Percentiles rank a stretch among this genome's conserved stretches.
Evolutionary conservation across 1,140 invertebrate species (phyloP).

Genomic region (Brachionus asplanchnoidis): DNA sequence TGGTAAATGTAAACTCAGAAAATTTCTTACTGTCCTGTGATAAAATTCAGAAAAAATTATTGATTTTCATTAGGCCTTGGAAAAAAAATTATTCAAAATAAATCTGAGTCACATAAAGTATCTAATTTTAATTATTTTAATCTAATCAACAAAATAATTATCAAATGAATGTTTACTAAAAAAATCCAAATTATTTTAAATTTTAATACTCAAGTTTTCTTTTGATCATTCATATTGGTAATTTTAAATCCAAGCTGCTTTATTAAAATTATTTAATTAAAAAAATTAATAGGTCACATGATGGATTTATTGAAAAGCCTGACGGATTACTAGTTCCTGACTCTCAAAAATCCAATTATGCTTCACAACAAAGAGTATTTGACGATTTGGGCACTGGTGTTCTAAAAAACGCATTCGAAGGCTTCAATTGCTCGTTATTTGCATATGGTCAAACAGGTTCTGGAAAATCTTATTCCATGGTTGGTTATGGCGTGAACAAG

Average conservation of each 20-base stretch:
- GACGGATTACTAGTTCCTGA: slow-evolving; percentile 49
- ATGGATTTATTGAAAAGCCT: slow-evolving; percentile 49
- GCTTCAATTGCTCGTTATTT: slow-evolving; percentile 59
- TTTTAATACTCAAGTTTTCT: slow-evolving; percentile 47
- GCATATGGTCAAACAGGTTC: slow-evolving; percentile 75
- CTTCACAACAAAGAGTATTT: slow-evolving; percentile 61
- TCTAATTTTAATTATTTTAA: no score
- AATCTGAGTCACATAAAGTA: no score
- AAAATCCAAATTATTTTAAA: not conserved
- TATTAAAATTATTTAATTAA: not conserved
- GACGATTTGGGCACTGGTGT: slow-evolving; percentile 63
- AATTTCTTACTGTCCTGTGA: no score
- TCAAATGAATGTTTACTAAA: no score
- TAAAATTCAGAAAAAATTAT: no score
- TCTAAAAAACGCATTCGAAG: slow-evolving; percentile 64
- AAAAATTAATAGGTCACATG: slow-evolving; percentile 53
- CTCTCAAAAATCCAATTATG: slow-evolving; percentile 49
- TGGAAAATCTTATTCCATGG: slow-evolving; percentile 73
- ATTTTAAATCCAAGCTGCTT: slow-evolving; percentile 40
- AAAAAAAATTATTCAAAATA: no score
- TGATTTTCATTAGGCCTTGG: no score
- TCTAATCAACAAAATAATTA: no score
- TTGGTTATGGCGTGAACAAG: slow-evolving; percentile 49
- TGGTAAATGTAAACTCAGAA: no score
- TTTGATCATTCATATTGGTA: slow-evolving; percentile 57